Evolutionary conservation across 2,797 vertebrate genomes (phyloP), one percentile per base, ranked within the genome.

Genomic region (Anguilla marmorata): DNA sequence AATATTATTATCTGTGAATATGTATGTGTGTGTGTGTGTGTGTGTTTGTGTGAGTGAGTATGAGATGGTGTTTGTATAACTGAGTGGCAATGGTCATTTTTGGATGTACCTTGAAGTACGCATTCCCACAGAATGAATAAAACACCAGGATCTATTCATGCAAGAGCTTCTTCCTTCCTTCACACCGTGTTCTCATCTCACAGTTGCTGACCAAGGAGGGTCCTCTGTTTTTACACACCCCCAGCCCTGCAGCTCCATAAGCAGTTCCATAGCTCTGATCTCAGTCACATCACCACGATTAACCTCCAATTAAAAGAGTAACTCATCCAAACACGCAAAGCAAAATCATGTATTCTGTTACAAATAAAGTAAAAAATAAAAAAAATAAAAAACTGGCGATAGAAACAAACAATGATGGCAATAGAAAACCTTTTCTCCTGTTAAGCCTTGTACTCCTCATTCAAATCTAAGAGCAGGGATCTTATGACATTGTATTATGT

Each of bases 41-140:
- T 86, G 74, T 54, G 54, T 66, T 27, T 82, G 27, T 89, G 76
- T 87, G 88, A 87, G 87, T 91, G 87, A 82, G 66, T 41, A 33
- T 76, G 5, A 19, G 72, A 66, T 74, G n/a, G 69, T 33, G 30
- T 74, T 37, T 41, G 30, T 76, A 76, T 37, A 41, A 41, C 11
- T 76, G 72, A 21, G 72, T 12, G 33, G 33, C 30, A 37, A 41
- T 37, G 27, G 69, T 14, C 33, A 74, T 76, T 1, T 76, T 12
- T 85, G 83, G 9, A 58, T 84, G 12, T 21, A 52, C 50, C 7
- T 52, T 84, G 21, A 50, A n/a, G 50, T n/a, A 27, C 24, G 14
- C 80, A 50, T 50, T 54, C 52, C 80, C 45, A 84, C 24, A 54
- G 80, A 84, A 84, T 54, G 27, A 50, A 27, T 21, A 52, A 8